phyloP scores from a whole-genome alignment of 1,140 invertebrate species.

The Palaemon carinicauda region DNA sequence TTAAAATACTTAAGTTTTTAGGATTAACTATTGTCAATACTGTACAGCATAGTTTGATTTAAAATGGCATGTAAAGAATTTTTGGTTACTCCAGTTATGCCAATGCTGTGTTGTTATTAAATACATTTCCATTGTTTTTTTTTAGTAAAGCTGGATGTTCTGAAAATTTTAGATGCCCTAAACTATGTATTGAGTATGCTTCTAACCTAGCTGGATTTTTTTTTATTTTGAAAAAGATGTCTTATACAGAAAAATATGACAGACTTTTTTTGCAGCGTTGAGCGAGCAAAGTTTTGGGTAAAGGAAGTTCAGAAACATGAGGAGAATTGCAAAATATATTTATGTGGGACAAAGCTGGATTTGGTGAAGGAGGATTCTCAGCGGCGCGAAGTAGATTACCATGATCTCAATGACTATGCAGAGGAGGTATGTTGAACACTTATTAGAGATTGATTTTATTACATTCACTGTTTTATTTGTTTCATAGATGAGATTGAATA shows the following conservation, averaged over 20 bases:
- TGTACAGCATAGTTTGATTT: too few species aligned
- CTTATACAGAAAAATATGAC: background rate
- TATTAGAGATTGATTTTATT: background rate
- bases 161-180: too few species aligned
- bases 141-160: too few species aligned
- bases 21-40: too few species aligned
- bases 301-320: constrained; percentile 29
- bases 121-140: too few species aligned
- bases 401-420: constrained; percentile 32
- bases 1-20: too few species aligned
- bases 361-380: constrained; percentile 2
- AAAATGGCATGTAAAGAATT: too few species aligned
- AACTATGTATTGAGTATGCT: too few species aligned
- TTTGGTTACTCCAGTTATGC: too few species aligned
- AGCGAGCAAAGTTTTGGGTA: constrained; percentile 43
- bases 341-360: constrained; percentile 40
- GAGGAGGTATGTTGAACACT: constrained; percentile 11
- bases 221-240: background rate
- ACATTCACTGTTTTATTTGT: background rate
- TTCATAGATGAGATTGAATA: background rate
- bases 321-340: constrained; percentile 14
- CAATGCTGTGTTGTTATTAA: background rate
- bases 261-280: background rate
- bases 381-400: constrained; percentile 21
- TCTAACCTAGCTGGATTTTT: background rate